A percentile compares a stretch with the other conserved stretches of the same genome.
phyloP scores from a whole-genome alignment of 2,888 invertebrate genomes.

The Mycalesis mineus region DNA sequence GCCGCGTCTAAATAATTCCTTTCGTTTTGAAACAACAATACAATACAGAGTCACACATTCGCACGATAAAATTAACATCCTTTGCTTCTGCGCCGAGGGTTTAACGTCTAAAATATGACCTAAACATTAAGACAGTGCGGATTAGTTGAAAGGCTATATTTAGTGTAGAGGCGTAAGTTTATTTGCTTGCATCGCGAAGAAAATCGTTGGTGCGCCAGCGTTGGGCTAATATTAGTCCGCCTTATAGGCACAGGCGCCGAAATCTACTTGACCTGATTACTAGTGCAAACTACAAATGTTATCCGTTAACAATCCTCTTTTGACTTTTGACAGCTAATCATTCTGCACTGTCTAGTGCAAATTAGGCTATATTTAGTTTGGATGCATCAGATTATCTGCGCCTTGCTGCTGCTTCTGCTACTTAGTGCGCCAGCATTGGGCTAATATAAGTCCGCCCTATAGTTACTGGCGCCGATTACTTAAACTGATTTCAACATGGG shows the following conservation, averaged over 20 bases:
- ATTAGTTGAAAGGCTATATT: conserved; percentile 36
- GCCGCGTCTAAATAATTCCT: too few species aligned
- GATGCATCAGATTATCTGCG: conserved; percentile 37
- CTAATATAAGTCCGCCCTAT: conserved; percentile 71
- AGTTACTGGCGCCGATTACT: conserved; percentile 54
- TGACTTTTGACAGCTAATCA: too few species aligned
- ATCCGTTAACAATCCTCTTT: too few species aligned
- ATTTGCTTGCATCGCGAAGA: conserved; percentile 52
- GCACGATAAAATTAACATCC: too few species aligned
- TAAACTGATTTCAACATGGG: conserved; percentile 60
- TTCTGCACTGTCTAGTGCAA: too few species aligned
- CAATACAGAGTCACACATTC: too few species aligned
- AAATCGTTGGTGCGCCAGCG: conserved; percentile 48
- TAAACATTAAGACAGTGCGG: not conserved
- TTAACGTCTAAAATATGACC: too few species aligned
- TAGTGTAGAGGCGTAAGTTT: conserved; percentile 31
- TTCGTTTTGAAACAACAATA: too few species aligned
- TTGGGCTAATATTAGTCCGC: conserved; percentile 67
- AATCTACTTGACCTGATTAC: conserved; percentile 62
- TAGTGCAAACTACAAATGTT: too few species aligned
- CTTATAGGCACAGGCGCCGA: conserved; percentile 57
- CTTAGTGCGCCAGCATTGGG: conserved; percentile 50
- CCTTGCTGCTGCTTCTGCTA: conserved; percentile 52
- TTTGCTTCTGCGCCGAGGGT: too few species aligned
- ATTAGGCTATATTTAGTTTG: conserved; percentile 12